A percentile compares a stretch with the other conserved stretches of the same genome.
phyloP scores from a whole-genome alignment of 2,888 invertebrate genomes.

The Eretmocerus hayati region DNA sequence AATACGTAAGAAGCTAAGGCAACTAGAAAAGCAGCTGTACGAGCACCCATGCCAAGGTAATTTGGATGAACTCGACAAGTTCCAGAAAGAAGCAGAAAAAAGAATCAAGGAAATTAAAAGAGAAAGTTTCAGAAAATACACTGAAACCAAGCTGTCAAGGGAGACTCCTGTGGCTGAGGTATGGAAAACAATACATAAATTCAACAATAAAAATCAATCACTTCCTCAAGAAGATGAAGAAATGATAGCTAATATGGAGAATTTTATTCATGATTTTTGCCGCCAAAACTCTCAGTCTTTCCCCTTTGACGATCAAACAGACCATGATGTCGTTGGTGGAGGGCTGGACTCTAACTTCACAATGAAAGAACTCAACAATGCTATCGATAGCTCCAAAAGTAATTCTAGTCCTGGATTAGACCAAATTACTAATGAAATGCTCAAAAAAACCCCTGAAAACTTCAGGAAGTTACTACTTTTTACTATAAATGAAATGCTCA shows the following conservation, averaged over 20 bases:
- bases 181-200: background rate
- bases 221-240: too few species aligned
- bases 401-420: background rate
- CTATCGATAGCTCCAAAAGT: background rate
- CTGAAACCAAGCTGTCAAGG: background rate
- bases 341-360: background rate
- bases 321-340: too few species aligned
- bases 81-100: background rate
- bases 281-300: background rate
- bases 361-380: background rate
- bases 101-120: slow-evolving; percentile 1
- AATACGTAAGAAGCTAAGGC: background rate
- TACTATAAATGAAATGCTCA: background rate
- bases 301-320: background rate
- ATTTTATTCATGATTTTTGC: background rate
- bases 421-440: slow-evolving; percentile 1
- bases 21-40: background rate
- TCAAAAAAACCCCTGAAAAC: background rate
- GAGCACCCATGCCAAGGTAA: background rate
- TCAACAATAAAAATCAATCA: background rate
- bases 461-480: background rate
- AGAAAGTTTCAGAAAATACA: background rate
- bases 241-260: background rate
- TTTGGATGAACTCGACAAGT: background rate
- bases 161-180: background rate